phyloP scores from a whole-genome alignment of 37 sponge, comb jelly and placozoan species.

The Chondrosia reniformis region DNA sequence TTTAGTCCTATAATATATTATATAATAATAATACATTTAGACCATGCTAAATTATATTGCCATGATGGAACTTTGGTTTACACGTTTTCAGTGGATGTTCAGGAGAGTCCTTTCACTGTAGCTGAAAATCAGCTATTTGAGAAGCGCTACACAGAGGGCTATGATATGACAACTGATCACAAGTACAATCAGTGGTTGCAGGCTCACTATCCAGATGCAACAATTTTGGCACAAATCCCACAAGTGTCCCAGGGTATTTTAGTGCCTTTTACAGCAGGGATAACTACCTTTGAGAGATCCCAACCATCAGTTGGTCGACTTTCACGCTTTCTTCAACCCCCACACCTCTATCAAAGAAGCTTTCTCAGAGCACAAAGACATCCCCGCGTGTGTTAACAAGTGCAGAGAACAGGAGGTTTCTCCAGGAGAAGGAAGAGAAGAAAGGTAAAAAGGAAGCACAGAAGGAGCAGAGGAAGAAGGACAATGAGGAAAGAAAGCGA shows the following conservation, averaged over 20 bases:
- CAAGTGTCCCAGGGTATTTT: not conserved
- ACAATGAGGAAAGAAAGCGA: not conserved
- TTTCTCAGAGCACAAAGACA: not conserved
- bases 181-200: not conserved
- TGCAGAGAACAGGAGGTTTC: constrained; percentile 4
- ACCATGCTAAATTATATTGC: not conserved
- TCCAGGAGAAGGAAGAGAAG: too few relatives aligned
- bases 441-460: too few relatives aligned
- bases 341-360: not conserved
- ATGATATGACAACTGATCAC: too few relatives aligned
- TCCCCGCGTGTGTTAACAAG: not conserved
- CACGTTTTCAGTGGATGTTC: not conserved
- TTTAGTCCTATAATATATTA: not conserved
- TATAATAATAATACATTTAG: not conserved
- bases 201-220: not conserved
- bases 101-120: constrained; percentile 15
- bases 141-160: too few relatives aligned
- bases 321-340: constrained; percentile 9
- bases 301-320: too few relatives aligned
- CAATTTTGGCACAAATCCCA: not conserved
- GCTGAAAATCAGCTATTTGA: not conserved
- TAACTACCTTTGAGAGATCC: not conserved
- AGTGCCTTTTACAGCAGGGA: too few relatives aligned
- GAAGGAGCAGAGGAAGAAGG: not conserved
- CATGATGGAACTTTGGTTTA: too few relatives aligned